phyloP scores from a whole-genome alignment of 2,888 invertebrate genomes.

The Amphipyra tragopoginis region DNA sequence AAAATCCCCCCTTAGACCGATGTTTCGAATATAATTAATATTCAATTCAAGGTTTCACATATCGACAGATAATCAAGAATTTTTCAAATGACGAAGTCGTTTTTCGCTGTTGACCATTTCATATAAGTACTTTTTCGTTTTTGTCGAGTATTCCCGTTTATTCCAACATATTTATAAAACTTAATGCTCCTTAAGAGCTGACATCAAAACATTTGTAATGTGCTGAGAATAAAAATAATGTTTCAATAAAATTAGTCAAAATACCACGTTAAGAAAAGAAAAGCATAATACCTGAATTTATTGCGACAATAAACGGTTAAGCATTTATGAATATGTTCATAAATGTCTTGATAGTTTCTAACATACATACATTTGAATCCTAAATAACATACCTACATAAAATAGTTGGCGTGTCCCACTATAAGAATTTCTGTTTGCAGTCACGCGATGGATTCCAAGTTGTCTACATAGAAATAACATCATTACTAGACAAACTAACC shows the following conservation, averaged over 20 bases:
- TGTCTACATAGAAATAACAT: constrained; percentile 76
- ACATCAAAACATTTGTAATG: constrained; percentile 19
- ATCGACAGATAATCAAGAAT: constrained; percentile 5
- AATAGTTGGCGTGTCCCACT: constrained; percentile 72
- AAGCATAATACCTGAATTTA: constrained; percentile 52
- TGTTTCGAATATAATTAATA: too few relatives aligned
- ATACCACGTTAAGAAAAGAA: constrained; percentile 40
- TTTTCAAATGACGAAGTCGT: not conserved
- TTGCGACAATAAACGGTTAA: constrained; percentile 49
- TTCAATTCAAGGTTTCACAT: not conserved
- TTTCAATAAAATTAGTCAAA: constrained; percentile 52
- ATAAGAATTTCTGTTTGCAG: constrained; percentile 78
- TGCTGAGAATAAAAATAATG: constrained; percentile 46
- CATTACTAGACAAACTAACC: constrained; percentile 64
- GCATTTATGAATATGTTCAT: constrained; percentile 59
- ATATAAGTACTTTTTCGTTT: not conserved
- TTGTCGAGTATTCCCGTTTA: constrained; percentile 3
- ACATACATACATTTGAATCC: constrained; percentile 57
- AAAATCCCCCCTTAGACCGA: too few relatives aligned
- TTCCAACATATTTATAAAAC: constrained; percentile 7
- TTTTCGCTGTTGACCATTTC: not conserved
- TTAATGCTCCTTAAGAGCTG: constrained; percentile 19
- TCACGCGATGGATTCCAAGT: constrained; percentile 80
- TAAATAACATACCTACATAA: constrained; percentile 64
- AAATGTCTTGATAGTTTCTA: constrained; percentile 52